A percentile compares a stretch with the other conserved stretches of the same genome.
These are phyloP conservation scores for Oryctolagus cuniculus DNA, from an alignment of 2,113 vertebrate species.

Conservation along the genomic window DNA sequence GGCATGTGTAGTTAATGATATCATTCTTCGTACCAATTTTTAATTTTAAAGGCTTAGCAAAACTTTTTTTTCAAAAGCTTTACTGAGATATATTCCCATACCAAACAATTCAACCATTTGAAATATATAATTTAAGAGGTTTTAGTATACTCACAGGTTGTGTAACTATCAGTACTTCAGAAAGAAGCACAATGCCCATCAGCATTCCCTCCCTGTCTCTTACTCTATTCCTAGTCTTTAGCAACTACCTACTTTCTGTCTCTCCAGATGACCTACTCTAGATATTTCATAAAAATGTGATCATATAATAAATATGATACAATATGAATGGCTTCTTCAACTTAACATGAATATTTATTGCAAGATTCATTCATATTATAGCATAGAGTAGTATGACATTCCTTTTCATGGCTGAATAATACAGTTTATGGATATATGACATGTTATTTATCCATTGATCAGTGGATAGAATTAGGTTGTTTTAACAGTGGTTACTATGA, in stretches of 20 bases:
- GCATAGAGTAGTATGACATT: neutral
- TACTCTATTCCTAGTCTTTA: neutral
- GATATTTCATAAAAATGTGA: neutral
- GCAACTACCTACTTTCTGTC: neutral
- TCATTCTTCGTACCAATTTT: neutral
- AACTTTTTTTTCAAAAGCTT: neutral
- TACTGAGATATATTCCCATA: slow-evolving; percentile 6
- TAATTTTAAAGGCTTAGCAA: slow-evolving; percentile 16
- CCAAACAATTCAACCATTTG: neutral
- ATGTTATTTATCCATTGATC: neutral
- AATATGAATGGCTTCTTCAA: neutral
- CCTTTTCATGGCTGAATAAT: slow-evolving; percentile 2
- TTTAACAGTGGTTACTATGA: neutral
- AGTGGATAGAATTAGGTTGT: neutral
- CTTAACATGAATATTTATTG: neutral
- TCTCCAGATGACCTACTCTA: neutral
- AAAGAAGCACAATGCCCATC: neutral
- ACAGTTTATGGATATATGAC: neutral
- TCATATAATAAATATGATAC: neutral
- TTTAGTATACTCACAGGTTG: neutral
- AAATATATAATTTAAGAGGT: neutral
- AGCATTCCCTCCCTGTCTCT: neutral
- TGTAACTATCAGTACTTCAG: neutral
- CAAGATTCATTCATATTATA: neutral
- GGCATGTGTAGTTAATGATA: neutral